These are phyloP conservation scores for Tauraco erythrolophus DNA, from an alignment of 2,113 vertebrate species.

Conservation along the genomic window DNA sequence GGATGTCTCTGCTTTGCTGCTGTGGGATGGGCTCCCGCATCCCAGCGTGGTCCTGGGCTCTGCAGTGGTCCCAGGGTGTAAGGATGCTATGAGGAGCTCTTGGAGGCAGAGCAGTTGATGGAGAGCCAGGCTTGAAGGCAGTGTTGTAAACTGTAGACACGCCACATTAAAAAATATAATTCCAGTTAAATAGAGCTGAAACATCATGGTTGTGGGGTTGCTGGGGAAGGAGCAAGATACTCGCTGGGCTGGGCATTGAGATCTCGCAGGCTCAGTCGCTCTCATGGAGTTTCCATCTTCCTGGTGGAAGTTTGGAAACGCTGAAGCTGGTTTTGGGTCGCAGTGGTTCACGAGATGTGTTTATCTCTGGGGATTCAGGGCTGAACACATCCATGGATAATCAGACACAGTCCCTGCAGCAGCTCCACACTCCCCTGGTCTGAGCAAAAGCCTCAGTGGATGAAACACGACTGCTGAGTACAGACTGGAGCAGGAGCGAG, in stretches of 20 bases:
- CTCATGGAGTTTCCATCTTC: background rate
- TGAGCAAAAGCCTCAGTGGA: background rate
- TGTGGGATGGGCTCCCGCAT: background rate
- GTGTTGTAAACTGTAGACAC: background rate
- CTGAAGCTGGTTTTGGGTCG: background rate
- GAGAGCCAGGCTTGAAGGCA: background rate
- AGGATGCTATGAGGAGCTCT: background rate
- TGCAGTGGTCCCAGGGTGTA: background rate
- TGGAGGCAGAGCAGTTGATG: background rate
- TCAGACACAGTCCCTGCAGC: background rate
- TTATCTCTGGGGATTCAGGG: background rate
- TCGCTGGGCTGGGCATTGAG: background rate
- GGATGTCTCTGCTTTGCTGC: background rate
- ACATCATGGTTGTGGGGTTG: background rate
- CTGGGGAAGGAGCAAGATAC: background rate
- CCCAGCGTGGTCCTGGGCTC: background rate
- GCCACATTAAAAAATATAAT: background rate
- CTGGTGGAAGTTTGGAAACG: background rate
- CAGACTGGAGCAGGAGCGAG: background rate
- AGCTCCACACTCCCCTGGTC: background rate
- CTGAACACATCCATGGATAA: background rate
- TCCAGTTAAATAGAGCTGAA: background rate
- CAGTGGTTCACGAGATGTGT: rapidly evolving
- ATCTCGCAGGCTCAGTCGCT: background rate
- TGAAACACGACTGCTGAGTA: rapidly evolving